Conservation (phyloP, 64 coral and sea anemone species). For the Montipora cactus region DNA sequence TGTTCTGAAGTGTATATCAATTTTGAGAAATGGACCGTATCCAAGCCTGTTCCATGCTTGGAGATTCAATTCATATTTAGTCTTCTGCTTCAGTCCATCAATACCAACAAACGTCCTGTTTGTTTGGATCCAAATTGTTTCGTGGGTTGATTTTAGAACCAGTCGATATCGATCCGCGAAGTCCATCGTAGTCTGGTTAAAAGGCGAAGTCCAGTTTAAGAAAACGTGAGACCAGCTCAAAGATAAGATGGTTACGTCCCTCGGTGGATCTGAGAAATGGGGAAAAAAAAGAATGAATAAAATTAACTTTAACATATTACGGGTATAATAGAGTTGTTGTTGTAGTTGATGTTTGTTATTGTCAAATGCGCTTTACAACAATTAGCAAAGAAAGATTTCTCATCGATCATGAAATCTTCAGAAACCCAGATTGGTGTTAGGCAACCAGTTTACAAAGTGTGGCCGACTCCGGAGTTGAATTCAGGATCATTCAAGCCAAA, state of each 20-base stretch:
- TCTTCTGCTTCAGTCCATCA: slow-evolving; percentile 47
- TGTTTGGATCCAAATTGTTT: not conserved
- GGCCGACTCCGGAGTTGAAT: no score
- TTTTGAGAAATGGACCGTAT: slow-evolving; percentile 34
- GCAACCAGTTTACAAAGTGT: no score
- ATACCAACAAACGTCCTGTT: slow-evolving; percentile 50
- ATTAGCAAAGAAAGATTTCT: no score
- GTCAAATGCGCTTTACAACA: no score
- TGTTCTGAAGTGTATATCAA: slow-evolving; percentile 41
- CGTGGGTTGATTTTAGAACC: not conserved
- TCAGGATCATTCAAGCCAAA: no score
- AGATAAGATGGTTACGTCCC: slow-evolving; percentile 10
- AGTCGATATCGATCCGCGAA: slow-evolving; percentile 58
- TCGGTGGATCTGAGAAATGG: not conserved
- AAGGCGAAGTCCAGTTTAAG: slow-evolving; percentile 59
- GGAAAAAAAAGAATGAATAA: not conserved
- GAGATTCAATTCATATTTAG: slow-evolving; percentile 21
- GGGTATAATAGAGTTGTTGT: no score
- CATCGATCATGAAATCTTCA: no score
- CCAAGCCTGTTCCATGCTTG: slow-evolving; percentile 31
- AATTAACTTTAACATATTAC: no score
- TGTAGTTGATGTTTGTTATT: no score
- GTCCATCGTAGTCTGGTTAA: slow-evolving; percentile 19
- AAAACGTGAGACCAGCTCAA: not conserved
- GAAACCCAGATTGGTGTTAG: no score